Percentiles rank a stretch among this genome's conserved stretches.
These are phyloP conservation scores for Drosophila setosimentum DNA, from an alignment of 2,888 invertebrate genomes.

Conservation along the genomic window DNA sequence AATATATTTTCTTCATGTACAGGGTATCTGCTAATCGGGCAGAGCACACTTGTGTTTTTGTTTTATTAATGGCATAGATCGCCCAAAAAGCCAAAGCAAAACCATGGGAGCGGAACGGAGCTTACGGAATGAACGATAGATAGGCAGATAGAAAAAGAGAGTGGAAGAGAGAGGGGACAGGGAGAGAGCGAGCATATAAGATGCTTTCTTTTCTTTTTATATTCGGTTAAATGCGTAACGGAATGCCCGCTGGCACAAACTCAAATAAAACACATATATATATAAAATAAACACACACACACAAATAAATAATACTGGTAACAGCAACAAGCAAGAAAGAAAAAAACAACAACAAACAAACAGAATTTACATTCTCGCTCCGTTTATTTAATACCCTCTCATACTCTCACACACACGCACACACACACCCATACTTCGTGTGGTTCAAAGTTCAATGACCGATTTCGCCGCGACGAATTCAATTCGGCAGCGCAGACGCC, in stretches of 20 bases:
- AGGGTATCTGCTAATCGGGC: not conserved
- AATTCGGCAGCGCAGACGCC: slow-evolving; percentile 60
- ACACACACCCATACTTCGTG: slow-evolving; percentile 22
- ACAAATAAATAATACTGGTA: slow-evolving; percentile 15
- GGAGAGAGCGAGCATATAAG: slow-evolving; percentile 18
- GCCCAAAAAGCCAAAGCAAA: slow-evolving; percentile 29
- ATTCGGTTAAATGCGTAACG: slow-evolving; percentile 66
- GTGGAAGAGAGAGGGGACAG: not conserved
- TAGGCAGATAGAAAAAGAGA: not conserved
- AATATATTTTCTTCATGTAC: not conserved
- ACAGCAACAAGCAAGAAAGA: slow-evolving; percentile 1
- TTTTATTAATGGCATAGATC: slow-evolving; percentile 45
- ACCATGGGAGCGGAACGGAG: slow-evolving; percentile 3
- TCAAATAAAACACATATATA: slow-evolving; percentile 8
- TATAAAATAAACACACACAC: slow-evolving; percentile 4
- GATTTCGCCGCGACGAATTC: slow-evolving; percentile 71
- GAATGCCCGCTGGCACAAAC: slow-evolving; percentile 32
- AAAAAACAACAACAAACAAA: not conserved
- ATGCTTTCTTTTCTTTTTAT: slow-evolving; percentile 59
- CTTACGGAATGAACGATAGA: not conserved
- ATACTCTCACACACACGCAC: not conserved
- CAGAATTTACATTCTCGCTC: slow-evolving; percentile 51
- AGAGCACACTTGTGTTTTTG: not conserved
- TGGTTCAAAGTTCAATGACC: slow-evolving; percentile 81
- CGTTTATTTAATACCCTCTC: slow-evolving; percentile 29